These are phyloP conservation scores for Ictidomys tridecemlineatus DNA, from an alignment of 2,113 vertebrate genomes.

Conservation along the genomic window DNA sequence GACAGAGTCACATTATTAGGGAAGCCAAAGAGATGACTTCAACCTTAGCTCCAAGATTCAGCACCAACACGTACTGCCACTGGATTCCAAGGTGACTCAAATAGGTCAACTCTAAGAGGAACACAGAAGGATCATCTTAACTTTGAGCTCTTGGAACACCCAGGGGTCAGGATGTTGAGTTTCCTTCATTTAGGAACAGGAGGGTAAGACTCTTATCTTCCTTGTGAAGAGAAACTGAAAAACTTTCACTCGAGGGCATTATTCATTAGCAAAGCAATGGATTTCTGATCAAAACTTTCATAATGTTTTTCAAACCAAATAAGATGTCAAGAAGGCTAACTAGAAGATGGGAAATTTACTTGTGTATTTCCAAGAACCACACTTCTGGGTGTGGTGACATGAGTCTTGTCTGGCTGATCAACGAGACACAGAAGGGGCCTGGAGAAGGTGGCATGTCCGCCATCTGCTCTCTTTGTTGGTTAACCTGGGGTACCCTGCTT, in stretches of 20 bases:
- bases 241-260: background rate
- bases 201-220: background rate
- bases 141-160: background rate
- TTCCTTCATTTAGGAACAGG: background rate
- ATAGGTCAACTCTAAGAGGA: background rate
- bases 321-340: background rate
- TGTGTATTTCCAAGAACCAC: background rate
- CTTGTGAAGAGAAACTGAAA: background rate
- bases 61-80: background rate
- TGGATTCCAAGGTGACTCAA: background rate
- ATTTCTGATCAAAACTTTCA: background rate
- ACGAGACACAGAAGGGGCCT: background rate
- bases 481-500: accelerated
- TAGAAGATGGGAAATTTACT: background rate
- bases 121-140: background rate
- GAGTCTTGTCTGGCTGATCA: background rate
- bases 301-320: background rate
- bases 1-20: background rate
- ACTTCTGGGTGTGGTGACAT: accelerated
- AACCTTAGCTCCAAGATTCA: background rate
- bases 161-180: background rate
- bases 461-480: background rate
- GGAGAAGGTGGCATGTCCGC: accelerated
- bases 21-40: background rate
- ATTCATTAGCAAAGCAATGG: background rate